Conservation (phyloP, 37 sponge, comb jelly and placozoan genomes). For the Halisarca cf. caerulea region DNA sequence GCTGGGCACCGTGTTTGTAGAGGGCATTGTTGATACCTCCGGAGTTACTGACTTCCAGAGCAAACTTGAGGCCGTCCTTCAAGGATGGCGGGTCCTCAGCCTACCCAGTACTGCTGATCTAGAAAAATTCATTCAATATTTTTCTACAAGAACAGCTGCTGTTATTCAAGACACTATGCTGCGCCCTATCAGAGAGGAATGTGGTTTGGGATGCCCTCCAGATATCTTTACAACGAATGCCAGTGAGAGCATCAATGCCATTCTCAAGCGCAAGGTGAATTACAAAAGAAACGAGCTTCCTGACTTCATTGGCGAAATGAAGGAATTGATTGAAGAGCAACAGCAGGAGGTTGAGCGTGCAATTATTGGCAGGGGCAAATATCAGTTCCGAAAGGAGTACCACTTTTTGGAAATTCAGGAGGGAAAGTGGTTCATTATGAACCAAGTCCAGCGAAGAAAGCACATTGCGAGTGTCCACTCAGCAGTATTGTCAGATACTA, state of each 20-base stretch:
- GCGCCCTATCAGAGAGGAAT: constrained; percentile 24
- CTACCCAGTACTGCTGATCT: constrained; percentile 12
- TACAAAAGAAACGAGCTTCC: constrained; percentile 45
- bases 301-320: constrained; percentile 34
- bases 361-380: constrained; percentile 43
- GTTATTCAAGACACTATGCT: constrained; percentile 47
- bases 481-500: background rate
- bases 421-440: constrained; percentile 28
- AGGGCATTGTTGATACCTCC: constrained; percentile 44
- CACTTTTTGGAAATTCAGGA: constrained; percentile 30
- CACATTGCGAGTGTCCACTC: constrained; percentile 28
- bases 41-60: constrained; percentile 26
- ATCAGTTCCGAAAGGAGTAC: constrained; percentile 24
- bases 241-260: constrained; percentile 25
- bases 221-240: constrained; percentile 49
- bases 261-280: constrained; percentile 28
- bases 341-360: constrained; percentile 49
- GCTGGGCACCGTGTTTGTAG: constrained; percentile 21
- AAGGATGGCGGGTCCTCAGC: background rate
- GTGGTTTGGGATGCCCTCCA: constrained; percentile 43
- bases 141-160: constrained; percentile 17
- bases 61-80: constrained; percentile 29
- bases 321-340: constrained; percentile 40
- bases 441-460: constrained; percentile 22
- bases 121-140: background rate